Evolutionary conservation across 2,113 vertebrate species (phyloP), one percentile per base, ranked within the genome.

Genomic region (Hyperopisus bebe): DNA sequence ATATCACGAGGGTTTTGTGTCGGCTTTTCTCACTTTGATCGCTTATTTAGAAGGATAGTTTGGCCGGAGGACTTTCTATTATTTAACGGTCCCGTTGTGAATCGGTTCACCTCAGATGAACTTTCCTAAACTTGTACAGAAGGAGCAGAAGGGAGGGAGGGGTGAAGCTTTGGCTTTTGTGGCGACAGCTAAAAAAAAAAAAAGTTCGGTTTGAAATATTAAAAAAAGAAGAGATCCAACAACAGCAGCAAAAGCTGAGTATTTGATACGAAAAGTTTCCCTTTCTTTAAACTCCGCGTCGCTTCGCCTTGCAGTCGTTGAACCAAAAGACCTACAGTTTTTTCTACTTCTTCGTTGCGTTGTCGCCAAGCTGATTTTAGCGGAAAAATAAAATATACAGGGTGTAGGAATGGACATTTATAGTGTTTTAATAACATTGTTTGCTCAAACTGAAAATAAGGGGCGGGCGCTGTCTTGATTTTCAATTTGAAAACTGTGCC

Each of bases 21-120:
- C 62, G 62, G 19, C 17, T 24, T 10, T 84, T 84, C 82, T 84
- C 44, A 19, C 46, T 84, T 84, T 84, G 82, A 44, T 84, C 21
- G 39, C 39, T 84, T 84, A 44, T 84, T 82, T 42, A 17, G 42
- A 39, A 39, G 42, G 77, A 82, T 82, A 82, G 77, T 44, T 84
- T 44, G 89, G 90, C 88, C 91, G 92, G 93, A 91, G 91, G 90
- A 58, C 90, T 48, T 92, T 55, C 92, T 74, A 91, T 95, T 95
- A 94, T 95, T 89, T 95, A 95, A 96, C 93, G 77, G 92, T 93
- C 77, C 58, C 17, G 88, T 88, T 89, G 82, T 90, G 91, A 91
- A 90, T 90, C 91, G 39, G 90, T 94, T 96, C 95, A 96, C 95
- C 95, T 96, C 92, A 95, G 92, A 92, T 96, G 96, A 96, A 96